Percentiles rank a stretch among this genome's conserved stretches.
phyloP scores from a whole-genome alignment of 1,140 invertebrate species.

The Drosophila varians region DNA sequence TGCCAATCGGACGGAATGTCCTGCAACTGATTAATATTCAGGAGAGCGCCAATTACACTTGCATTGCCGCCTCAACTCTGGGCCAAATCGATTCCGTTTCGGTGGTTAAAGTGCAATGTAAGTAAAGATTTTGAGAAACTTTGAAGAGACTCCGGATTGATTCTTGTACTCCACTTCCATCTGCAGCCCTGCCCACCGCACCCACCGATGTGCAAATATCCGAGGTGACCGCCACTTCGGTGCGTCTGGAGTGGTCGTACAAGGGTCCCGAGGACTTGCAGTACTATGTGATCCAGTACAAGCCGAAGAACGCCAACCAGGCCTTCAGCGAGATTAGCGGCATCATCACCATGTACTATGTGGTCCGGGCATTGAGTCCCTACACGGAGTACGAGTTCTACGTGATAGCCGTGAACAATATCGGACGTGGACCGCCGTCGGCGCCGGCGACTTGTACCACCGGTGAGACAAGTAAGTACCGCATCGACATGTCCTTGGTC shows the following conservation, averaged over 20 bases:
- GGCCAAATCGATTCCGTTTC: slow-evolving; percentile 95
- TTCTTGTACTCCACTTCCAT: neutral
- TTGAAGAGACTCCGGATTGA: too few relatives aligned
- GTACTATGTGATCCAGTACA: slow-evolving; percentile 98
- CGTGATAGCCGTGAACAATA: slow-evolving; percentile 96
- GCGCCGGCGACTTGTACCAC: slow-evolving; percentile 94
- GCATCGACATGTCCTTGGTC: neutral
- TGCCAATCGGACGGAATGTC: slow-evolving; percentile 93
- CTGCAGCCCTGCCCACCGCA: slow-evolving; percentile 89
- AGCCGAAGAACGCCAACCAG: slow-evolving; percentile 93
- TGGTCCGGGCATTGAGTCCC: slow-evolving; percentile 93
- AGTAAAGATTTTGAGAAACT: slow-evolving; percentile 76
- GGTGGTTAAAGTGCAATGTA: slow-evolving; percentile 97
- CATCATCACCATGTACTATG: slow-evolving; percentile 96
- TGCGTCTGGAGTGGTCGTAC: slow-evolving; percentile 95
- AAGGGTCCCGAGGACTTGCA: slow-evolving; percentile 92
- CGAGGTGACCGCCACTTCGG: slow-evolving; percentile 96
- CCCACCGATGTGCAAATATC: slow-evolving; percentile 94
- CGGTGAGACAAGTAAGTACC: slow-evolving; percentile 95
- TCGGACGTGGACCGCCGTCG: slow-evolving; percentile 94
- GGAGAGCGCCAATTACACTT: slow-evolving; percentile 98
- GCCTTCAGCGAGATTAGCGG: slow-evolving; percentile 95
- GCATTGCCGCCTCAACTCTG: slow-evolving; percentile 96
- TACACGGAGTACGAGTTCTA: slow-evolving; percentile 99
- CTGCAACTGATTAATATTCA: slow-evolving; percentile 93